phyloP scores from a whole-genome alignment of 2,113 vertebrate genomes.

The Gallinago jamesoni region DNA sequence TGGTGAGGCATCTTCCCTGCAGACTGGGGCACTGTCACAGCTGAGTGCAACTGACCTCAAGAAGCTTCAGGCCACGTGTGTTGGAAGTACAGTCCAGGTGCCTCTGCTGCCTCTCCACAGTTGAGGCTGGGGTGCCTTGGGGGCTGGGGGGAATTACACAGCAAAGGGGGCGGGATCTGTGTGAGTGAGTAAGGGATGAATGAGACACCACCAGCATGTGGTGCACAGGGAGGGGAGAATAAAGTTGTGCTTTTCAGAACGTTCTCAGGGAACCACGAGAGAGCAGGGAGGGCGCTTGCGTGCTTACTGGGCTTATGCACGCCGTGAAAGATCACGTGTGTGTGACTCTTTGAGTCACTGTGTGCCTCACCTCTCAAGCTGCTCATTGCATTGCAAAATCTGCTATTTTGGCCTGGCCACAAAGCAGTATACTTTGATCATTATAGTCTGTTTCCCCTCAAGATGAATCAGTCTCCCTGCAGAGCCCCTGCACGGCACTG shows the following conservation, averaged over 20 bases:
- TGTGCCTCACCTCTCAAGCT: not conserved
- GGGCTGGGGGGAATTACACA: too few relatives aligned
- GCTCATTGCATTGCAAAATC: not conserved
- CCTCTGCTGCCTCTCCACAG: not conserved
- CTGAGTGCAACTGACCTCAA: not conserved
- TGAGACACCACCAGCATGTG: not conserved
- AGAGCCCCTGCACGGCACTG: not conserved
- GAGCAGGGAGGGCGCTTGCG: not conserved
- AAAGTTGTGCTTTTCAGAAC: not conserved
- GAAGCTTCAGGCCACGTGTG: not conserved
- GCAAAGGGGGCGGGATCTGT: not conserved
- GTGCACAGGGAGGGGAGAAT: not conserved
- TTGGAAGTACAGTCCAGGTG: not conserved
- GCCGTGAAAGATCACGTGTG: not conserved
- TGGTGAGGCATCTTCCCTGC: accelerated
- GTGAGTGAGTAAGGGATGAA: not conserved
- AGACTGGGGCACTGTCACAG: not conserved
- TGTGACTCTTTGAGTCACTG: not conserved
- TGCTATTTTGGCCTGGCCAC: not conserved
- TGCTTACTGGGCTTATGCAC: not conserved
- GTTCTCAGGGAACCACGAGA: not conserved
- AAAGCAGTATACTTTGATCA: not conserved
- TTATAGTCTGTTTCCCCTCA: not conserved
- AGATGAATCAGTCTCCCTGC: not conserved
- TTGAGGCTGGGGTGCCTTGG: not conserved